Evolutionary conservation across 2,888 invertebrate species (phyloP).

Genomic region (Heteromyza rotundicornis): DNA sequence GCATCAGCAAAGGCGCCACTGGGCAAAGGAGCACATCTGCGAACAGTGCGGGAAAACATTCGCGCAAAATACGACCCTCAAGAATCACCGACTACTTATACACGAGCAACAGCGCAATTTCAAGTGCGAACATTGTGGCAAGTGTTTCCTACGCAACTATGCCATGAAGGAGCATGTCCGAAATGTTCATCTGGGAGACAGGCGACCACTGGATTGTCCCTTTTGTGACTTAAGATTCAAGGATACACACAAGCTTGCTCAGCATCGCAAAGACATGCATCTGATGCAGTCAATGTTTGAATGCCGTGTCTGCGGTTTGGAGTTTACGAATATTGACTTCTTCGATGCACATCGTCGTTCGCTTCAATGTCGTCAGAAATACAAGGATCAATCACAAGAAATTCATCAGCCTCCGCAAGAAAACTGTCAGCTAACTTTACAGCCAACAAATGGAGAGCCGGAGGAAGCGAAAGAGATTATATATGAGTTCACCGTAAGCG

Average conservation of each 20-base stretch:
- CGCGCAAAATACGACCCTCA: constrained; percentile 53
- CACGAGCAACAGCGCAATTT: constrained; percentile 55
- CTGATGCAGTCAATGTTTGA: constrained; percentile 49
- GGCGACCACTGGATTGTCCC: constrained; percentile 51
- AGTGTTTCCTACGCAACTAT: constrained; percentile 44
- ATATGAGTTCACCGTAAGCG: too few species aligned
- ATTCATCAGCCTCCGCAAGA: too few species aligned
- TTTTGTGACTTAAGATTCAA: constrained; percentile 55
- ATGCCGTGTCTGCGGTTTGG: constrained; percentile 51
- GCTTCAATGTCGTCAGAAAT: constrained; percentile 54
- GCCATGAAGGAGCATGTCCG: constrained; percentile 55
- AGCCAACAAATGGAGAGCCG: too few species aligned
- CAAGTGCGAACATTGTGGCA: constrained; percentile 47
- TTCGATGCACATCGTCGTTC: constrained; percentile 57
- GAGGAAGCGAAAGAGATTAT: too few species aligned
- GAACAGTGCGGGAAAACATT: constrained; percentile 55
- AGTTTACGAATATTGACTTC: constrained; percentile 54
- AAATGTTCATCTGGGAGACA: constrained; percentile 52
- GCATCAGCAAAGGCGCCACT: constrained; percentile 52
- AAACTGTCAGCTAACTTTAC: too few species aligned
- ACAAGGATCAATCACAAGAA: too few species aligned
- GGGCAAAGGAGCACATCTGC: constrained; percentile 53
- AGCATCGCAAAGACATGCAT: constrained; percentile 55
- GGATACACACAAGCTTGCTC: constrained; percentile 55
- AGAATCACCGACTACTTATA: constrained; percentile 52